Percentiles rank a stretch among this genome's conserved stretches.
phyloP scores from a whole-genome alignment of 2,113 vertebrate species.

The Salvator merianae region DNA sequence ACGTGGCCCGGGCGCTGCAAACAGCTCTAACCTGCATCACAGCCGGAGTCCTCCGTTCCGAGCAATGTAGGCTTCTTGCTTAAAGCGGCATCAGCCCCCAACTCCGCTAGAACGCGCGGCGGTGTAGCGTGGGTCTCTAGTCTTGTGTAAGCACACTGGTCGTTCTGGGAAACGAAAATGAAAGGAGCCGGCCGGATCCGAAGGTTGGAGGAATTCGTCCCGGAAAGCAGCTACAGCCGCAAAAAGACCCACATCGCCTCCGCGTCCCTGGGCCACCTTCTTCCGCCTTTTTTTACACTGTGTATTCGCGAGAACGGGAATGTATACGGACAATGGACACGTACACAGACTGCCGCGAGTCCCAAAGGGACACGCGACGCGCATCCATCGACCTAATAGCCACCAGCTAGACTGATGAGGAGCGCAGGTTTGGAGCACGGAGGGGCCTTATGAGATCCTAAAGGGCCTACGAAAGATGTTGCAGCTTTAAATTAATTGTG shows the following conservation, averaged over 20 bases:
- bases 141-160: conserved; percentile 5
- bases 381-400: not conserved
- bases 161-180: conserved; percentile 88
- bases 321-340: too few relatives aligned
- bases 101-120: not conserved
- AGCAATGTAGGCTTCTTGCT: not conserved
- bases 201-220: not conserved
- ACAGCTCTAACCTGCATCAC: conserved; percentile 77
- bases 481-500: not conserved
- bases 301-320: not conserved
- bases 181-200: conserved; percentile 75
- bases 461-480: not conserved
- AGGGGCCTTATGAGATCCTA: not conserved
- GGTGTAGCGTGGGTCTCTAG: not conserved
- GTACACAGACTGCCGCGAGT: not conserved
- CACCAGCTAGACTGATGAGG: not conserved
- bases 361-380: too few relatives aligned
- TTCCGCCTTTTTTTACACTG: not conserved
- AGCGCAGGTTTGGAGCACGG: not conserved
- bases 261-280: not conserved
- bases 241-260: too few relatives aligned
- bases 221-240: not conserved
- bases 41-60: not conserved
- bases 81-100: too few relatives aligned
- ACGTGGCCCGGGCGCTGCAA: not conserved